phyloP scores from a whole-genome alignment of 2,888 invertebrate genomes.

The Disparrhopalites patrizii region DNA sequence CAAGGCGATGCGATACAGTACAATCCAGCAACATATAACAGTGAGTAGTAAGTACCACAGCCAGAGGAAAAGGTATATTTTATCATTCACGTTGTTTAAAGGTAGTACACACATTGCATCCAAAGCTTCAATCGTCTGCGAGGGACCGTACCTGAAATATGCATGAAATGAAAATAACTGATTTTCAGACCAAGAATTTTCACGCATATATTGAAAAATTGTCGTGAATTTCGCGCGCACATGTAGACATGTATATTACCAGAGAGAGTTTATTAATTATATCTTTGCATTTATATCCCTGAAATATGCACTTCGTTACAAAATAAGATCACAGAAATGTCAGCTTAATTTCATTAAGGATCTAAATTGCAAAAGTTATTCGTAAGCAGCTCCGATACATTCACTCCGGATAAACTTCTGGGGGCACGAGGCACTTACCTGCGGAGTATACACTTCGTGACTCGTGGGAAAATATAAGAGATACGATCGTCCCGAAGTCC shows the following conservation, averaged over 20 bases:
- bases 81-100: conserved; percentile 87
- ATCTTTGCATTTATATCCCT: no score
- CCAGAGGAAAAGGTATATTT: conserved; percentile 89
- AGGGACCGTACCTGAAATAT: conserved; percentile 73
- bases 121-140: conserved; percentile 77
- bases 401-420: no score
- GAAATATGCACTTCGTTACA: no score
- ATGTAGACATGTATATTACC: no score
- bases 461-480: conserved; percentile 84
- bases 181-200: no score
- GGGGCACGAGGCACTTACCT: conserved; percentile 30
- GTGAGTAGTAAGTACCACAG: conserved; percentile 85
- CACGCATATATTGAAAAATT: no score
- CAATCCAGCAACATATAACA: conserved; percentile 53
- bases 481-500: conserved; percentile 81
- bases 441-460: conserved; percentile 81
- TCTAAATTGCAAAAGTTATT: no score
- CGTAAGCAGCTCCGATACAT: no score
- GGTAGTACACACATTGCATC: conserved; percentile 83
- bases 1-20: conserved; percentile 66
- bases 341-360: no score
- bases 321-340: no score
- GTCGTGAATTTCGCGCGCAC: no score
- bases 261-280: no score
- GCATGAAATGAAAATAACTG: not conserved